Conservation (phyloP, 1,140 invertebrate genomes). For the Aporrectodea caliginosa region DNA sequence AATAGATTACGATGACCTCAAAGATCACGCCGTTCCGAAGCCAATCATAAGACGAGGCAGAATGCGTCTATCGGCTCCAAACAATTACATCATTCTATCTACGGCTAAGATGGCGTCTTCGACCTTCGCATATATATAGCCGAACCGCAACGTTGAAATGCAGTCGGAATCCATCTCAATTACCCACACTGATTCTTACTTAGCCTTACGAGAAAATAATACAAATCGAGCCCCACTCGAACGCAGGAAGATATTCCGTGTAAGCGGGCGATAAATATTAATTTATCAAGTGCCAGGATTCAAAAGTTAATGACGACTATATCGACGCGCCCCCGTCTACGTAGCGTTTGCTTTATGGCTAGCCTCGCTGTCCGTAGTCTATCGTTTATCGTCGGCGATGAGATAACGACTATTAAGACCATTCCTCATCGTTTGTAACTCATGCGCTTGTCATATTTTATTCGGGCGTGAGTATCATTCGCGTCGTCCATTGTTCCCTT, state of each 20-base stretch:
- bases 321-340: neutral
- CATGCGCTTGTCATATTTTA: conserved; percentile 2
- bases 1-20: neutral
- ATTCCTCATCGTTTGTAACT: neutral
- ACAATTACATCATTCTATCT: too few species aligned
- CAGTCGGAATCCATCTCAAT: neutral
- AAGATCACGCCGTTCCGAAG: neutral
- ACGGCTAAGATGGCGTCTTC: neutral
- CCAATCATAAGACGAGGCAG: too few species aligned
- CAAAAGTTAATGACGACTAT: neutral
- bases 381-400: neutral
- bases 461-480: neutral
- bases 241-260: neutral
- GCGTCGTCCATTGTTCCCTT: neutral
- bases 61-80: too few species aligned
- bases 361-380: neutral
- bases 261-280: neutral
- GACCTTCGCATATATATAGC: neutral
- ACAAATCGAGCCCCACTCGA: too few species aligned
- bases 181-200: neutral
- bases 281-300: neutral
- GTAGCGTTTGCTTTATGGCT: neutral
- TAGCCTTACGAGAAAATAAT: neutral
- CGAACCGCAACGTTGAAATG: neutral
- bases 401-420: neutral